Evolutionary conservation across 2,113 vertebrate species (phyloP), one percentile per base, ranked within the genome.

Genomic region (Eurypyga helias): DNA sequence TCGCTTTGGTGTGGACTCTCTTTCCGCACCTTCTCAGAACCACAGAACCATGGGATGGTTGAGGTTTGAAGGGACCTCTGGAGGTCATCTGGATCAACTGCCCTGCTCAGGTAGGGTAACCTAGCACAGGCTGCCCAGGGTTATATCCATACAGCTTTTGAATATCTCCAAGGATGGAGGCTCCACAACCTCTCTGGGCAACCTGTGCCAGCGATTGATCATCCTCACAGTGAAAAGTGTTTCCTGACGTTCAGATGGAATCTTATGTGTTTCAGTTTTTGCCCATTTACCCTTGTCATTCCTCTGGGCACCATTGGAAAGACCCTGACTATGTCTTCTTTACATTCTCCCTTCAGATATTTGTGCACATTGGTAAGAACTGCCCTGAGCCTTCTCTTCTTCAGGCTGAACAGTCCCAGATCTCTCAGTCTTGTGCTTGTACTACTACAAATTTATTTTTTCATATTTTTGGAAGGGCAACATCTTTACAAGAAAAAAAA

Each of bases 31-130:
- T 70, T 36, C 29, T 18, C 1, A 12, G 60, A 82, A 65, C 17
- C 25, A 60, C 14, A 82, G 65, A 73, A 65, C 7, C 7, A 64
- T 15, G 52, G 11, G 16, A 26, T 60, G 10, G 3, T 0, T 69
- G 21, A 65, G 6, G 3, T 41, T 60, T 25, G 65, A 69, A 90
- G 25, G 6, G 28, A 49, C 34, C 6, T 82, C 20, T 41, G 9
- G 2, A 25, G 25, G 5, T 45, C n/a, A 58, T 20, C 7, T 1
- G 1, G 14, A 62, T 55, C 52, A 58, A 49, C 12, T 0, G 6
- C 2, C 3, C 20, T 61, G 66, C 3, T 71, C 29, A 84, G 29
- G 34, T 10, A 55, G 34, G 13, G 5, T 8, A 41, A 33, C 7
- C 3, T 67, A 43, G 7, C 65, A 15, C 45, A 57, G 4, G 15